Evolutionary conservation across 1,140 invertebrate species (phyloP), one percentile per base, ranked within the genome.

Genomic region (Drosophila erecta): DNA sequence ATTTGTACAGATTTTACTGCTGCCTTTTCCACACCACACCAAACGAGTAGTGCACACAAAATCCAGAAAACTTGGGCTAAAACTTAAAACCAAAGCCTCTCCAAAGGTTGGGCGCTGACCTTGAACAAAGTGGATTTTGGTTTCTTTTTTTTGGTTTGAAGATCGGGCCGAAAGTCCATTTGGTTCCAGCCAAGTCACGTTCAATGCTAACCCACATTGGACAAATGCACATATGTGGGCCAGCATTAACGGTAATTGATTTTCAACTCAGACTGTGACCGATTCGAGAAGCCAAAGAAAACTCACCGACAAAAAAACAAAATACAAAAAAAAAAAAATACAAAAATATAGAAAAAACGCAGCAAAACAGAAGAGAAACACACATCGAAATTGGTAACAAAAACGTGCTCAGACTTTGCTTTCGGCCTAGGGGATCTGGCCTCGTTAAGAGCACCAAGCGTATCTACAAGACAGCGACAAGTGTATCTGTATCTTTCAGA

Each of bases 181-280:
- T 27, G 38, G 60, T 78, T 78, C 57, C 51, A 67, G 81, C 73
- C 81, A 53, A 86, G 81, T 85, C 81, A 85, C 78, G 81, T 85
- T 66, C 83, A 86, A 85, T 85, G 83, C 83, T 87, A 51, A 37
- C 46, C 38, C n/a, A 50, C 53, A 60, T 71, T 46, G 24, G 38
- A 53, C 17, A 22, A 22, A 38, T 41, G n/a, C 22, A 43, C 35
- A 20, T 43, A 49, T 54, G 40, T 73, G 30, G 47, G 56, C 20
- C 70, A 74, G 67, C 81, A 81, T 71, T 76, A 85, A 78, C 79
- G 74, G 79, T 86, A 86, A 85, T 85, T 85, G 81, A 85, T 85
- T 85, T 85, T 74, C 67, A 66, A 66, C 66, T 46, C 81, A 71
- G 55, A 67, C 60, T 41, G 57, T 76, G 62, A 64, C 72, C 65